Base-by-base conservation (phyloP, 2,888 invertebrate genomes). In the Conistra vaccinii region DNA sequence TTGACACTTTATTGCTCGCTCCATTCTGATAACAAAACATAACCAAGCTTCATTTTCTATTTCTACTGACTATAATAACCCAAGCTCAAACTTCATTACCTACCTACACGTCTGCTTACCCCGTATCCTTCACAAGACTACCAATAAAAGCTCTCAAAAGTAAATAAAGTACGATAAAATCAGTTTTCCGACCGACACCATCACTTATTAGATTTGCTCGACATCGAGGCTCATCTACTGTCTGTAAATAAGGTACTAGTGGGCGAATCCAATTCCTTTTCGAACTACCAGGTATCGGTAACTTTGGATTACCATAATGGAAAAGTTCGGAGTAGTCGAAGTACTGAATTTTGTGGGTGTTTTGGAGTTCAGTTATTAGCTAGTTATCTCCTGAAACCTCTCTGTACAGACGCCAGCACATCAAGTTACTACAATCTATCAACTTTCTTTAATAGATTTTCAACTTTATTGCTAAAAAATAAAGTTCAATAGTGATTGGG, bases 161-260 rank as follows among this genome's bases (percentile, higher is more conserved):
- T 86, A 86, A 87, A 89, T 90, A 90, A 88, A 89, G 85, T 87
- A 84, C 86, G 85, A 81, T 75, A 85, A 90, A 91, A 89, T 90
- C 88, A 81, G 87, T 89, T 91, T 88, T 84, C 85, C 82, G 84
- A 85, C 82, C 86, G 87, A 87, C 86, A 85, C 83, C 84, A 85
- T 57, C 69, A 73, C 73, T 91, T 91, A 93, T 93, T 91, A 88
- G 89, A 91, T 93, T 92, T 85, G 75, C 80, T 73, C 85, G 81
- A 88, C 82, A 89, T 89, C 89, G 90, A 84, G 83, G 78, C 86
- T 90, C 91, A 89, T 89, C 90, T 90, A 87, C 76, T 61, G 29
- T 86, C 90, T 87, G 89, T 89, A 90, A 92, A 91, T 90, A 89
- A 88, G 89, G 86, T 82, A 85, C 81, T 83, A 84, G 85, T 90